Base-by-base conservation (phyloP, 2,797 vertebrate genomes). In the Gouania willdenowi region DNA sequence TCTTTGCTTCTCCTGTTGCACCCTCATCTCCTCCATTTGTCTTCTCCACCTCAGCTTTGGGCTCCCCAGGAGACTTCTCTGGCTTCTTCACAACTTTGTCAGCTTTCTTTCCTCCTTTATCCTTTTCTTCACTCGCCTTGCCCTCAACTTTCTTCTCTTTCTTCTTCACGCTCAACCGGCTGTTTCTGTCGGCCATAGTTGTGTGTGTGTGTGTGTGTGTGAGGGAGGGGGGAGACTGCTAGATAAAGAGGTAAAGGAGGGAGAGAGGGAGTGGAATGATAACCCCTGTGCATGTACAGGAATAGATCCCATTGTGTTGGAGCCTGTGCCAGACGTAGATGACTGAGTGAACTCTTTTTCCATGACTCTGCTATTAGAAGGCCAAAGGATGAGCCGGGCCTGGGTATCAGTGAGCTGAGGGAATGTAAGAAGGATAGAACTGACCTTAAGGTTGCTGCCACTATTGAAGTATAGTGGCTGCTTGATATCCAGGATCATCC, bases 161-260 rank as follows among this genome's bases (percentile, higher is more conserved):
- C 62, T 44, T 87, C 63, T 76, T 86, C 13, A 69, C 62, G 11
- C 53, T 50, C 2, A 45, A 1, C 52, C 66, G 73, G 60, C 61
- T 67, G 66, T 77, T 87, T 67, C 50, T 84, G 72, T 91, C 89
- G 0, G 89, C 86, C 89, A 91, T 91, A 80, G 60, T n/a, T 67
- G n/a, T n/a, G n/a, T n/a, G n/a, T n/a, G n/a, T n/a, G n/a, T n/a
- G n/a, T n/a, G n/a, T 73, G 26, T 66, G 58, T 39, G 51, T 1
- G 32, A 58, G 50, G 64, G 40, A 37, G 48, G 43, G 37, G 48
- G 43, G 52, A 51, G 41, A 48, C 63, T 7, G 64, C 54, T 32
- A 22, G 77, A 35, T 36, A 51, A 52, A 42, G 49, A 54, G 45
- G 26, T 41, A 31, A 41, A 43, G 42, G 55, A 42, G 52, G 17